Conservation (phyloP, 92 coral and sea anemone species). For the Porites lobata region DNA sequence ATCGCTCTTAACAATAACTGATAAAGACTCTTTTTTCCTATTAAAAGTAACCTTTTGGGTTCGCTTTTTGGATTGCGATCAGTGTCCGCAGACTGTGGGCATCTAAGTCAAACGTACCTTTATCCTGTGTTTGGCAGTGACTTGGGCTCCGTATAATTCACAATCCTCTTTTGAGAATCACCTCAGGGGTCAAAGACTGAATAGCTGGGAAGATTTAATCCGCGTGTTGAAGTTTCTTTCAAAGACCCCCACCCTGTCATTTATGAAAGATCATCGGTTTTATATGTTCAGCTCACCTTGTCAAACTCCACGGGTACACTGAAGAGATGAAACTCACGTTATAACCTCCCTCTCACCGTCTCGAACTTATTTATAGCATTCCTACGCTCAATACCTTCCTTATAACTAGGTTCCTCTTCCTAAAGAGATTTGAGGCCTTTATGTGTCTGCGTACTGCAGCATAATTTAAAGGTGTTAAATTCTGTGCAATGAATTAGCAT, state of each 20-base stretch:
- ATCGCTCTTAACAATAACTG: background rate
- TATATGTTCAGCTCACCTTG: constrained; percentile 2
- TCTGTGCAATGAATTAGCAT: constrained; percentile 34
- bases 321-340: background rate
- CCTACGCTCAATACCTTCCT: background rate
- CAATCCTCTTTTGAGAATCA: constrained; percentile 14
- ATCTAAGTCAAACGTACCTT: background rate
- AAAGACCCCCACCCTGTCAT: constrained; percentile 47
- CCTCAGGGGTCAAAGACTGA: constrained; percentile 39
- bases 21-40: background rate
- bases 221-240: constrained; percentile 40
- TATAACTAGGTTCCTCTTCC: background rate
- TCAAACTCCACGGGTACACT: constrained; percentile 7
- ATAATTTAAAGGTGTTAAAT: constrained; percentile 24
- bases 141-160: constrained; percentile 16
- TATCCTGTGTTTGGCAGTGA: background rate
- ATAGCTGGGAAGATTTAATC: constrained; percentile 17
- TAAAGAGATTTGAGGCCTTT: background rate
- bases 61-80: background rate
- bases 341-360: background rate
- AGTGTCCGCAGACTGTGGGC: background rate
- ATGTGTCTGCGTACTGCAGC: background rate
- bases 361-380: background rate
- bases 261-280: background rate
- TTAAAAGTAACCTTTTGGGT: constrained; percentile 4